These are phyloP conservation scores for Pseudorhiza aurosa DNA, from an alignment of 30 jellyfish, hydroid and myxozoan genomes.

Conservation along the genomic window DNA sequence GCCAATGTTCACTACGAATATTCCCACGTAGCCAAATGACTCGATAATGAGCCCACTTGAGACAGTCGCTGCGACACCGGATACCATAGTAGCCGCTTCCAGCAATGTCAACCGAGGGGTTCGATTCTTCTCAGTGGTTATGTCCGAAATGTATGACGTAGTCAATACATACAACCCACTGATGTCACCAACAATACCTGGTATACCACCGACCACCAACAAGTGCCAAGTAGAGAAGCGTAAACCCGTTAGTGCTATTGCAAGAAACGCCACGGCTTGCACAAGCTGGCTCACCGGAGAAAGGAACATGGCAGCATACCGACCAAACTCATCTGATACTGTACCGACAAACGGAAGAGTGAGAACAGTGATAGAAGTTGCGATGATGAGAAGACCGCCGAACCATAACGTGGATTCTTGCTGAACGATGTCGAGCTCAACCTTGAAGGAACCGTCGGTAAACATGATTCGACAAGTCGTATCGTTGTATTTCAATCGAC, in stretches of 20 bases:
- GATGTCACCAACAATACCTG: conserved; percentile 8
- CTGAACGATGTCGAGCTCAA: conserved; percentile 20
- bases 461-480: conserved; percentile 17
- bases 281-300: conserved; percentile 13
- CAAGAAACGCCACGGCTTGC: not conserved
- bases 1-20: not conserved
- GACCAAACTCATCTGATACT: conserved; percentile 6
- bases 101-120: not conserved
- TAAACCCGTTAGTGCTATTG: not conserved
- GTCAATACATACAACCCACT: conserved; percentile 6
- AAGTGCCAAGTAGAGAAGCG: conserved; percentile 2
- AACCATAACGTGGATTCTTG: conserved; percentile 23
- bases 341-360: conserved; percentile 26
- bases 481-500: conserved; percentile 18
- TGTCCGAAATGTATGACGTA: conserved; percentile 1
- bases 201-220: not conserved
- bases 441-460: conserved; percentile 8
- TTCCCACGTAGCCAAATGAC: not conserved
- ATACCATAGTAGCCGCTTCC: not conserved
- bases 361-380: not conserved
- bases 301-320: conserved; percentile 3
- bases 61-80: conserved; percentile 10
- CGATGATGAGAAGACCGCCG: not conserved
- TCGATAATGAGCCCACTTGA: not conserved
- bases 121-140: conserved; percentile 3